These are phyloP conservation scores for Scarus forsteni DNA, from an alignment of 2,797 vertebrate species.

Conservation along the genomic window DNA sequence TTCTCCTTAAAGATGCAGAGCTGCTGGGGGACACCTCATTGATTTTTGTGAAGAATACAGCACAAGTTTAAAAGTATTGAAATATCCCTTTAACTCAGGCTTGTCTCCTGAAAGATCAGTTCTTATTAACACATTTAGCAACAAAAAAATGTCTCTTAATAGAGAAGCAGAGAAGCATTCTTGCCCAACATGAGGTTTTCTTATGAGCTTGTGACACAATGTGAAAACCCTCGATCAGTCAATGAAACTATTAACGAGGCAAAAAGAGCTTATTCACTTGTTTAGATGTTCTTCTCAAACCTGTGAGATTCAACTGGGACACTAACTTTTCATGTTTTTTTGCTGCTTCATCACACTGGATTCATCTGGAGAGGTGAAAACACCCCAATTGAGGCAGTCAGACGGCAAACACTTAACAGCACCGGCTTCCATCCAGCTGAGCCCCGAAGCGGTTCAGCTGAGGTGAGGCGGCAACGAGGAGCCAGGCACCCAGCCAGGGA, in stretches of 20 bases:
- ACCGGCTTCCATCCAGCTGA: conserved; percentile 31
- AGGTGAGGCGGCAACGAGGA: conserved; percentile 28
- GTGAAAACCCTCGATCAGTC: no score
- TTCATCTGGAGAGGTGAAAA: conserved; percentile 15
- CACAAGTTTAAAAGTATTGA: no score
- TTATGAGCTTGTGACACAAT: no score
- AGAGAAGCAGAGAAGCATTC: no score
- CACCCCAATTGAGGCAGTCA: conserved; percentile 20
- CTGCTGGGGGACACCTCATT: no score
- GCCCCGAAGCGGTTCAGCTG: conserved; percentile 28
- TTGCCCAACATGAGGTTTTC: no score
- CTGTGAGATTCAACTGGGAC: background rate
- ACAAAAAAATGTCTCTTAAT: no score
- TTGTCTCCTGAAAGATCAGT: no score
- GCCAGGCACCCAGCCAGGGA: conserved; percentile 26
- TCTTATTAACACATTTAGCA: no score
- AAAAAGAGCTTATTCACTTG: conserved; percentile 18
- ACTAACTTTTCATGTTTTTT: conserved; percentile 2
- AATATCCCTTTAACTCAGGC: no score
- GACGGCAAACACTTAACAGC: conserved; percentile 3
- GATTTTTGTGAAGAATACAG: no score
- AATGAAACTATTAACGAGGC: conserved; percentile 5
- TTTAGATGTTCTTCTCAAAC: conserved; percentile 8
- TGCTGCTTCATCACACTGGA: background rate
- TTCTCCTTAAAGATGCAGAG: no score